These are phyloP conservation scores for Corvus moneduloides DNA, from an alignment of 2,113 vertebrate species.

Conservation along the genomic window DNA sequence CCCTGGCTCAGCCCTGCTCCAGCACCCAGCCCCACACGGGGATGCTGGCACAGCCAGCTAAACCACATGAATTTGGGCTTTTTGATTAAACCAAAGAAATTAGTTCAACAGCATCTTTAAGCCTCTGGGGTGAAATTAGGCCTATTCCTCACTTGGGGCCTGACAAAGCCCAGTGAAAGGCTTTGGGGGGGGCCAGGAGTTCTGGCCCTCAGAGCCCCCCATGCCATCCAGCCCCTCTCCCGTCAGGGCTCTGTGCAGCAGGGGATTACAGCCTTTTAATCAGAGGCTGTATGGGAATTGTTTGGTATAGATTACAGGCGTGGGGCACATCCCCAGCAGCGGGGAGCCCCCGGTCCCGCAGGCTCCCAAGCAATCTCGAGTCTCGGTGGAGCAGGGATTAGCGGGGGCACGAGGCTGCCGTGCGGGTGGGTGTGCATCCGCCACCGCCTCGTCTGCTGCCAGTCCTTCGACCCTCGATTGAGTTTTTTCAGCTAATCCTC, in stretches of 20 bases:
- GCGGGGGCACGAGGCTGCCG: accelerated
- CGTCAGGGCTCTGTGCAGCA: neutral
- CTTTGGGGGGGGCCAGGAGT: neutral
- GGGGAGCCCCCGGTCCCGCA: neutral
- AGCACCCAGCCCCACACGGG: accelerated
- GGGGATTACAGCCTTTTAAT: slow-evolving; percentile 45
- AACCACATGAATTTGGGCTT: neutral
- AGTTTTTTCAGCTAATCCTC: neutral
- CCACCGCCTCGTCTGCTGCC: neutral
- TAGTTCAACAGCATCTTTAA: neutral
- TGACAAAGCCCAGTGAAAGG: neutral
- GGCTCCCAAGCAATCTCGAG: neutral
- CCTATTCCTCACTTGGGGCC: neutral
- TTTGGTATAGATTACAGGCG: neutral
- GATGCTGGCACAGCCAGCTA: neutral
- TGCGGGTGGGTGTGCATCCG: accelerated
- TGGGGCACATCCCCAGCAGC: neutral
- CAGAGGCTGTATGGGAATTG: slow-evolving; percentile 5
- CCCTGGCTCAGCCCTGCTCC: neutral
- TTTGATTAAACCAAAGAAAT: slow-evolving; percentile 54
- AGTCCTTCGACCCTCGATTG: neutral
- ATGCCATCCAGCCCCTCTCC: neutral
- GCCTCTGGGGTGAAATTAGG: neutral
- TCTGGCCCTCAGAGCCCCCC: neutral
- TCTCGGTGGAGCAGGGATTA: neutral